Evolutionary conservation across 2,888 invertebrate species (phyloP).

Genomic region (Thysanoteuthis rhombus): DNA sequence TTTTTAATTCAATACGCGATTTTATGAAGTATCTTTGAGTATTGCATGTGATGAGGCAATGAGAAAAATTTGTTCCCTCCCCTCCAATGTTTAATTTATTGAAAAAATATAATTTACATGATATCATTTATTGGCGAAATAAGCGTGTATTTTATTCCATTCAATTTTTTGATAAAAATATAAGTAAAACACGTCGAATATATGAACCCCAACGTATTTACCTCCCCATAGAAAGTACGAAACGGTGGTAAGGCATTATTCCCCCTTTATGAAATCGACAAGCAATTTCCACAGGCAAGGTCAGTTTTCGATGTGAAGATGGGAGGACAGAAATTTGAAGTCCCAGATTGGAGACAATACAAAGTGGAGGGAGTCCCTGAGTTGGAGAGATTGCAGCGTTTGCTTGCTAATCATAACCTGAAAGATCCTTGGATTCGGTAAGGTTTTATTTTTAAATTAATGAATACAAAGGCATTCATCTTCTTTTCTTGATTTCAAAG

Average conservation of each 20-base stretch:
- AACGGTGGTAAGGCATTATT: background rate
- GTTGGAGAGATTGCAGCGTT: conserved; percentile 45
- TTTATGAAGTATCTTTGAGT: too few species aligned
- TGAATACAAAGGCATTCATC: background rate
- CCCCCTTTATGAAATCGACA: background rate
- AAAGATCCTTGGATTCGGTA: conserved; percentile 70
- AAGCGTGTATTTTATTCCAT: too few species aligned
- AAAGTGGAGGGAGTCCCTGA: conserved; percentile 54
- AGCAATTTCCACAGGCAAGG: background rate
- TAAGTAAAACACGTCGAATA: too few species aligned
- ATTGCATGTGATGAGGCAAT: too few species aligned
- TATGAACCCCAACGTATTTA: too few species aligned
- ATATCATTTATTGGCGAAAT: too few species aligned
- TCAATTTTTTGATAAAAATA: too few species aligned
- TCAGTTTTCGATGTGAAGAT: background rate
- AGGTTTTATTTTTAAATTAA: background rate
- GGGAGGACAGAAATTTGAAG: conserved; percentile 37
- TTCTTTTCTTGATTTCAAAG: background rate
- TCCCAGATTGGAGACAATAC: conserved; percentile 56
- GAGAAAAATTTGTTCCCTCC: too few species aligned
- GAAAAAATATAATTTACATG: too few species aligned
- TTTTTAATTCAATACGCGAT: too few species aligned
- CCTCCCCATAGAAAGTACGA: too few species aligned
- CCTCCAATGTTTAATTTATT: too few species aligned
- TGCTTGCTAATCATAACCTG: conserved; percentile 48